phyloP scores from a whole-genome alignment of 2,888 invertebrate genomes.

The Sarcophaga subvicina region DNA sequence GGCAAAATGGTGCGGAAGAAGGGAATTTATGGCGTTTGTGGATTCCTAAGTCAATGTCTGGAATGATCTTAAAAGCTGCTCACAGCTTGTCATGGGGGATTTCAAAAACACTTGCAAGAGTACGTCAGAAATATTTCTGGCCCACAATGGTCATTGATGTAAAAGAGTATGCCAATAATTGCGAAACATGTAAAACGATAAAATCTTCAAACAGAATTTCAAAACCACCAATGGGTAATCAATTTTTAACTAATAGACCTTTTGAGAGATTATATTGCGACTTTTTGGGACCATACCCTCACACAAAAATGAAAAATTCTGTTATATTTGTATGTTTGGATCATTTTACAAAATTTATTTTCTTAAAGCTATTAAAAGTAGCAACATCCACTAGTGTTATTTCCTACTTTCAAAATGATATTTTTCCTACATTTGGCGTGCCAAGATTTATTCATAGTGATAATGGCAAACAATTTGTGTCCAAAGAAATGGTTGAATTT shows the following conservation, averaged over 20 bases:
- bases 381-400: constrained; percentile 25
- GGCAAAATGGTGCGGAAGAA: background rate
- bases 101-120: constrained; percentile 13
- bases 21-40: constrained; percentile 28
- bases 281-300: constrained; percentile 35
- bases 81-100: constrained; percentile 27
- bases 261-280: background rate
- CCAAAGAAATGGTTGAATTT: constrained; percentile 39
- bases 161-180: background rate
- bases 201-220: constrained; percentile 10
- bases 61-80: too few relatives aligned
- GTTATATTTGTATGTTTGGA: constrained; percentile 1
- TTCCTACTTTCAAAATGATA: too few relatives aligned
- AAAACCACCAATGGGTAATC: constrained; percentile 10
- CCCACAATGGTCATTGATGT: constrained; percentile 20
- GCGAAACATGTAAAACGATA: constrained; percentile 31
- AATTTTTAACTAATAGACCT: background rate
- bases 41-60: background rate
- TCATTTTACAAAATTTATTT: background rate
- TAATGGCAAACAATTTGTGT: constrained; percentile 56
- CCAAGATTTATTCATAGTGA: constrained; percentile 54
- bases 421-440: constrained; percentile 36
- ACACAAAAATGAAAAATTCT: constrained; percentile 8
- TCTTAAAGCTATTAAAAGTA: background rate
- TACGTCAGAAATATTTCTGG: too few relatives aligned